phyloP scores from a whole-genome alignment of 2,888 invertebrate genomes.

The Heliconius sara region DNA sequence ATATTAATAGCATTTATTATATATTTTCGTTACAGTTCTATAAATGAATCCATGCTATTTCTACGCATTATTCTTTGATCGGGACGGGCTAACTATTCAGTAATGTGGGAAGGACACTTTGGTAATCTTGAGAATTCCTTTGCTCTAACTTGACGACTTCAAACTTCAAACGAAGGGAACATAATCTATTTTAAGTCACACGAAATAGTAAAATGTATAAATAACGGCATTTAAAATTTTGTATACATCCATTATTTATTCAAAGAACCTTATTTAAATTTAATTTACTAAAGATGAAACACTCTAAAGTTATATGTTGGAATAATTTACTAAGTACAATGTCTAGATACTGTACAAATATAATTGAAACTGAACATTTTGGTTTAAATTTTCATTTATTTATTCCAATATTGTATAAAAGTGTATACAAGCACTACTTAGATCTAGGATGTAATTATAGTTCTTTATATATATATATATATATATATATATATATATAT shows the following conservation, averaged over 20 bases:
- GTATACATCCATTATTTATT: neutral
- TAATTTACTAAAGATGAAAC: no score
- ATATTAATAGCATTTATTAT: no score
- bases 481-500: no score
- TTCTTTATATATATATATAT: no score
- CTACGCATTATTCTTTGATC: slow-evolving; percentile 4
- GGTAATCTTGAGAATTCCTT: slow-evolving; percentile 44
- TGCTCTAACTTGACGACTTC: slow-evolving; percentile 38
- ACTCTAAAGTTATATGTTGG: neutral
- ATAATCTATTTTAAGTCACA: slow-evolving; percentile 25
- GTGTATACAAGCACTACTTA: neutral
- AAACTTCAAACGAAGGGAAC: slow-evolving; percentile 35
- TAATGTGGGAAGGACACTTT: slow-evolving; percentile 45
- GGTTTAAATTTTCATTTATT: neutral
- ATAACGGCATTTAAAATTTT: neutral
- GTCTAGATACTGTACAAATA: neutral
- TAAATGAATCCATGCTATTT: neutral
- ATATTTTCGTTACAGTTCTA: no score
- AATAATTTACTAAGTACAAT: neutral
- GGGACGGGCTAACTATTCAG: slow-evolving; percentile 41
- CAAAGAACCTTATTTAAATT: no score
- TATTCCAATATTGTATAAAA: neutral
- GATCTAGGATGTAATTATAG: neutral
- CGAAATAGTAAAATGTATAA: slow-evolving; percentile 6
- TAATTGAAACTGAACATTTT: neutral